A percentile compares a stretch with the other conserved stretches of the same genome.
Evolutionary conservation across 2,888 invertebrate species (phyloP).

Genomic region (Magallana nippona): DNA sequence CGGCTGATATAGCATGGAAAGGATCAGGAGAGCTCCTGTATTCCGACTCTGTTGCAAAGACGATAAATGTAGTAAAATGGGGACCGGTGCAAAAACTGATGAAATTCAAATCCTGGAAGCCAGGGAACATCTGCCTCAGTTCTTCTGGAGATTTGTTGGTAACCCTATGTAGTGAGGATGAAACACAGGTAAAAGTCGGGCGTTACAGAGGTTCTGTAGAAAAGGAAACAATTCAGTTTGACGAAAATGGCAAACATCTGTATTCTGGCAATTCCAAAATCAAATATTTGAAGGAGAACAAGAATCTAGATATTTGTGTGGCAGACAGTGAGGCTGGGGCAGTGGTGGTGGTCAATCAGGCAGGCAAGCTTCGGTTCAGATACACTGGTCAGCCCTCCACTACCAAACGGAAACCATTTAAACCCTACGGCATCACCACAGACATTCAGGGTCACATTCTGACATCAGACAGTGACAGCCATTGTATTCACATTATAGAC

Average conservation of each 20-base stretch:
- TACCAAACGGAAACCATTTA: background rate
- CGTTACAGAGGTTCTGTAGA: background rate
- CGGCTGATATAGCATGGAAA: slow-evolving; percentile 1
- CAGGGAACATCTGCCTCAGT: background rate
- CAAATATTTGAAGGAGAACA: slow-evolving; percentile 12
- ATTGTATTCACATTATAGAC: slow-evolving; percentile 14
- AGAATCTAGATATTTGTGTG: slow-evolving; percentile 10
- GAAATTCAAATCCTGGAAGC: slow-evolving; percentile 16
- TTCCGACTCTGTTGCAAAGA: background rate
- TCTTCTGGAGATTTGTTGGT: slow-evolving; percentile 9
- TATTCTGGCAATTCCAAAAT: slow-evolving; percentile 22
- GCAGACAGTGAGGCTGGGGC: slow-evolving; percentile 8
- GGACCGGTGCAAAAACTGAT: slow-evolving; percentile 8
- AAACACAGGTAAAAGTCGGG: background rate
- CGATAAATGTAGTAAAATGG: background rate
- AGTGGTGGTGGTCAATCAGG: slow-evolving; percentile 1
- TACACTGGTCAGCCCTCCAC: background rate
- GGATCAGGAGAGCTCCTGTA: background rate
- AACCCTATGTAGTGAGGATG: background rate
- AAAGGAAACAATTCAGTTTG: slow-evolving; percentile 9
- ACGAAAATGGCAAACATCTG: background rate
- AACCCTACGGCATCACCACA: slow-evolving; percentile 11
- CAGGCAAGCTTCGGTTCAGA: background rate
- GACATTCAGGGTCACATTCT: slow-evolving; percentile 10
- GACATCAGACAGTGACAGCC: background rate